phyloP scores from a whole-genome alignment of 2,797 vertebrate species.

The Schizopygopsis pylzovi region DNA sequence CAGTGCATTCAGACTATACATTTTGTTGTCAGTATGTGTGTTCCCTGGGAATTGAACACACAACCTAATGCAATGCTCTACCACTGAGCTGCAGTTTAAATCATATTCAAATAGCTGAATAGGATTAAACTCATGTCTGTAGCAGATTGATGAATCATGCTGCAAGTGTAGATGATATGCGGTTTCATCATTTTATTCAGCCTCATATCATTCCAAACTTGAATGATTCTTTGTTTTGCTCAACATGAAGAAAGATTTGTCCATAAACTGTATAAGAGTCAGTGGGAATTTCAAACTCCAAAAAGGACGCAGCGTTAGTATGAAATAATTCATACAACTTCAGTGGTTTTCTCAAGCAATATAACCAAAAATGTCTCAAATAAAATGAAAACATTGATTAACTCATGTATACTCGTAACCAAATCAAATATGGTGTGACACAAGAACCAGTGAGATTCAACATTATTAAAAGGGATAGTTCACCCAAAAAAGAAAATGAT shows the following conservation, averaged over 20 bases:
- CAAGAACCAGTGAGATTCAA: background rate
- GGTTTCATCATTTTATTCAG: background rate
- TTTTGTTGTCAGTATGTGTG: no score
- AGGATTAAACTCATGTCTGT: slow-evolving; percentile 22
- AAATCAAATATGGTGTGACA: background rate
- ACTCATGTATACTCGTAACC: background rate
- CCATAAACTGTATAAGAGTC: background rate
- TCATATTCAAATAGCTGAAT: slow-evolving; percentile 29
- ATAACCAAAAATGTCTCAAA: background rate
- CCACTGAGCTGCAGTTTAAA: background rate
- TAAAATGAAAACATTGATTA: background rate
- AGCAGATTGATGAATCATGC: background rate
- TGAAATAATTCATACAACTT: background rate
- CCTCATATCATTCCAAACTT: background rate
- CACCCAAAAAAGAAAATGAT: background rate
- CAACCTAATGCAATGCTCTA: no score
- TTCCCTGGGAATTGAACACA: no score
- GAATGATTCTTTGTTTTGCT: background rate
- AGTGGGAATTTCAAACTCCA: background rate
- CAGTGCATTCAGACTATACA: no score
- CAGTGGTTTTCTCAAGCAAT: background rate
- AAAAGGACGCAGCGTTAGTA: background rate
- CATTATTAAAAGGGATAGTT: background rate
- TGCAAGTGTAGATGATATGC: background rate
- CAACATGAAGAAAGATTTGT: background rate